Conservation (phyloP, 2,888 invertebrate species). For the Agriopis leucophaearia region DNA sequence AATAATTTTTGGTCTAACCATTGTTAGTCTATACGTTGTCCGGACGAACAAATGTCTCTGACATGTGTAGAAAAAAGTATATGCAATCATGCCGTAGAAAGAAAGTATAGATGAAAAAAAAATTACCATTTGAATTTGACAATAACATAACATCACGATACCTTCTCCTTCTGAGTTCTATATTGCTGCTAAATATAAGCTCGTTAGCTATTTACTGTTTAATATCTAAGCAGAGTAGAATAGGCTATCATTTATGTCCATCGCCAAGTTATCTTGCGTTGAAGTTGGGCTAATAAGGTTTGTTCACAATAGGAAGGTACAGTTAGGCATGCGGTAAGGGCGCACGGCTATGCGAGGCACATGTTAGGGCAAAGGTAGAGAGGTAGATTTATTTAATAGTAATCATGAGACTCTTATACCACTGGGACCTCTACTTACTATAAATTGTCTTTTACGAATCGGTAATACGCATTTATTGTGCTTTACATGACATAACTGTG, state of each 20-base stretch:
- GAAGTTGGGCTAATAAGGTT: constrained; percentile 20
- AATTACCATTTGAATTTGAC: too few species aligned
- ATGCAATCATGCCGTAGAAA: too few species aligned
- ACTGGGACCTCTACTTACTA: constrained; percentile 45
- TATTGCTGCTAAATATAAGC: not conserved
- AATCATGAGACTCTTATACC: not conserved
- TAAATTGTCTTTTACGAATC: constrained; percentile 76
- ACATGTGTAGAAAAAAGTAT: too few species aligned
- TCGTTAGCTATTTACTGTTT: constrained; percentile 3
- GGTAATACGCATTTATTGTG: constrained; percentile 62
- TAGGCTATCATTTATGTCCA: constrained; percentile 21
- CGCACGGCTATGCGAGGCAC: constrained; percentile 1
- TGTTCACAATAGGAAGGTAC: constrained; percentile 16
- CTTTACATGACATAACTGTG: constrained; percentile 50
- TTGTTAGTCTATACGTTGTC: too few species aligned
- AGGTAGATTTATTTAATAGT: not conserved
- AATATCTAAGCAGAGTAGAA: constrained; percentile 4
- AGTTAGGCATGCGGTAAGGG: constrained; percentile 4
- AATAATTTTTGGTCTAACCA: too few species aligned
- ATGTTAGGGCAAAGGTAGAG: constrained; percentile 20
- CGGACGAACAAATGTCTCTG: too few species aligned
- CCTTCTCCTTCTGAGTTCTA: not conserved
- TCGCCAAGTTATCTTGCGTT: constrained; percentile 8
- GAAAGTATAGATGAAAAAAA: too few species aligned
- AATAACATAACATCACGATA: not conserved